Conservation (phyloP, 2,888 invertebrate genomes). For the Orchestes rusci region DNA sequence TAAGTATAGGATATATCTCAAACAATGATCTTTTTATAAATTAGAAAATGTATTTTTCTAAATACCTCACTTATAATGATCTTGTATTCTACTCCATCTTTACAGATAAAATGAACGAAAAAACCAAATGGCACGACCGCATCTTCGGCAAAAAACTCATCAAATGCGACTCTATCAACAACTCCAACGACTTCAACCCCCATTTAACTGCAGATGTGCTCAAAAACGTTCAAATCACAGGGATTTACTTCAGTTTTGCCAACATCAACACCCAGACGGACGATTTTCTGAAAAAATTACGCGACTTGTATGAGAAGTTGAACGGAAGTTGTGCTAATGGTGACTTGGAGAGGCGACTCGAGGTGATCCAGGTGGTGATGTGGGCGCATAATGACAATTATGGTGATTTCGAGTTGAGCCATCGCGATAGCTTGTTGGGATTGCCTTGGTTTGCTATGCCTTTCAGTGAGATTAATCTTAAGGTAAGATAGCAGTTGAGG, state of each 20-base stretch:
- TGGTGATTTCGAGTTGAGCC: conserved; percentile 58
- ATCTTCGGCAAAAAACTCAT: conserved; percentile 53
- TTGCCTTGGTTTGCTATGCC: conserved; percentile 67
- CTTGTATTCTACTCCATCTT: too few species aligned
- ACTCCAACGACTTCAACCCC: conserved; percentile 47
- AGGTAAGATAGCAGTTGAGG: too few species aligned
- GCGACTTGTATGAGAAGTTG: conserved; percentile 49
- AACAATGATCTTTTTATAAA: too few species aligned
- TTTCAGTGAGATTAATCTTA: conserved; percentile 61
- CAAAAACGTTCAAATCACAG: conserved; percentile 50
- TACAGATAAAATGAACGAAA: conserved; percentile 28
- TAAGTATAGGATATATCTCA: too few species aligned
- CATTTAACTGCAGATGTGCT: conserved; percentile 47
- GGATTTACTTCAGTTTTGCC: conserved; percentile 64
- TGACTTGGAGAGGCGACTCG: conserved; percentile 44
- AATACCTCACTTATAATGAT: too few species aligned
- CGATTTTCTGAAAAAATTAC: conserved; percentile 58
- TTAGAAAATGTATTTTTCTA: too few species aligned
- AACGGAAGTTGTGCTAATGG: conserved; percentile 30
- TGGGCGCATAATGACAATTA: conserved; percentile 61
- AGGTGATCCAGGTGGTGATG: conserved; percentile 61
- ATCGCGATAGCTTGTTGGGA: conserved; percentile 54
- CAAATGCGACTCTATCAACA: conserved; percentile 42
- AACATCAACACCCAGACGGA: conserved; percentile 62
- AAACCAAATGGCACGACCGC: conserved; percentile 54